Percentiles rank a stretch among this genome's conserved stretches.
Conservation (phyloP, 2,113 vertebrate species). For the Atrichornis clamosus region DNA sequence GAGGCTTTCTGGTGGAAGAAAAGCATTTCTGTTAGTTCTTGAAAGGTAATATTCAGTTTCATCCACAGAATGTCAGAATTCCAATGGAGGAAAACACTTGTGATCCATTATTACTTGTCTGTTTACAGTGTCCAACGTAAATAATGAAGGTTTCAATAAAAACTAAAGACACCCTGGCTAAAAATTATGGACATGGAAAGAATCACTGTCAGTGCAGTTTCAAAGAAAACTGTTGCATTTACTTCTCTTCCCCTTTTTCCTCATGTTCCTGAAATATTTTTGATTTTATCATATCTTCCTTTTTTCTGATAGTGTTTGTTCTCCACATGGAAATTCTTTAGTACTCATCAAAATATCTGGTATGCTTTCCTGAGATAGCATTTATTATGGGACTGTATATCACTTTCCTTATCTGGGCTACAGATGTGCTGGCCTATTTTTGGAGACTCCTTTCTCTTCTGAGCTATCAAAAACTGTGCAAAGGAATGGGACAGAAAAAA, state of each 20-base stretch:
- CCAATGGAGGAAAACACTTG: background rate
- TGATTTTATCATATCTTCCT: background rate
- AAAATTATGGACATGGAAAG: background rate
- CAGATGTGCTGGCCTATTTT: slow-evolving; percentile 22
- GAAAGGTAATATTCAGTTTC: background rate
- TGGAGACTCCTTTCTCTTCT: background rate
- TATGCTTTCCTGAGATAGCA: slow-evolving; percentile 11
- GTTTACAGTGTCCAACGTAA: background rate
- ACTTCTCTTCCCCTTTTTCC: background rate
- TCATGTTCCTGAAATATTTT: background rate
- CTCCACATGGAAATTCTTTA: slow-evolving; percentile 20
- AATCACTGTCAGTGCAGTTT: background rate
- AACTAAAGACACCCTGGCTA: background rate
- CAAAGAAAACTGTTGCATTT: background rate
- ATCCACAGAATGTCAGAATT: background rate
- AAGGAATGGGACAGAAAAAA: background rate
- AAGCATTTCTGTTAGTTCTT: background rate
- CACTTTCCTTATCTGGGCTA: slow-evolving; percentile 16
- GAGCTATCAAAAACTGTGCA: background rate
- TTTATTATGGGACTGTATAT: background rate
- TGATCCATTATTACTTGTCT: background rate
- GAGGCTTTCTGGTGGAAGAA: background rate
- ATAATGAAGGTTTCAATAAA: background rate
- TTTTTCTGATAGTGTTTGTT: background rate
- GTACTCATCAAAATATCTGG: background rate